Evolutionary conservation across 2,113 vertebrate species (phyloP), one percentile per base, ranked within the genome.

Genomic region (Chaenocephalus aceratus): DNA sequence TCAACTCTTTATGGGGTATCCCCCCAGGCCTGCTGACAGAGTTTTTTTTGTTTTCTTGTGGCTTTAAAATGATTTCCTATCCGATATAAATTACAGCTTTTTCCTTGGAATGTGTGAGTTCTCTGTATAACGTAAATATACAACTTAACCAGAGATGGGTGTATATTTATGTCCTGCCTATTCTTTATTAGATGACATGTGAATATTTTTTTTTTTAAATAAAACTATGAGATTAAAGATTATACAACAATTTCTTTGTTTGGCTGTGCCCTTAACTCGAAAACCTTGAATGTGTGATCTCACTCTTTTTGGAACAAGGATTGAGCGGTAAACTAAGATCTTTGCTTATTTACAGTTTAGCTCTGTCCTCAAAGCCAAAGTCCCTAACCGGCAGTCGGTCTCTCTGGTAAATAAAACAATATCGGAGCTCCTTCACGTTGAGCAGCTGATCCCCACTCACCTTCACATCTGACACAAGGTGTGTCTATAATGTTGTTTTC

Each of bases 201-300:
- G 41, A 46, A 68, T 44, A 34, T 3, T 66, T 77, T 77, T 80
- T 77, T 80, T 64, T 54, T 23, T 15, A 14, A 61, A 76, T 56
- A 52, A 57, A 70, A 64, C 34, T 34, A 61, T 84, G n/a, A 82
- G 71, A 77, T 73, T 68, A 79, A 72, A 80, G 68, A 56, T 36
- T 5, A 36, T 59, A 53, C 11, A 70, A 65, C 11, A 63, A 14
- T 44, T 73, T 7, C 21, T 72, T 13, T 14, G 11, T 72, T 54
- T 59, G 41, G 6, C 52, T 60, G 23, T 78, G 45, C 41, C 51
- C 34, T 64, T 54, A 70, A 44, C 46, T 78, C 0, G 4, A 45
- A 45, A 74, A 36, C 66, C 30, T 64, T 72, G 60, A 52, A 61
- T 49, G 63, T 23, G 10, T n/a, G 34, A 79, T 83, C 36, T 53